A percentile compares a stretch with the other conserved stretches of the same genome.
These are phyloP conservation scores for Mamestra brassicae DNA, from an alignment of 2,888 invertebrate species.

Conservation along the genomic window DNA sequence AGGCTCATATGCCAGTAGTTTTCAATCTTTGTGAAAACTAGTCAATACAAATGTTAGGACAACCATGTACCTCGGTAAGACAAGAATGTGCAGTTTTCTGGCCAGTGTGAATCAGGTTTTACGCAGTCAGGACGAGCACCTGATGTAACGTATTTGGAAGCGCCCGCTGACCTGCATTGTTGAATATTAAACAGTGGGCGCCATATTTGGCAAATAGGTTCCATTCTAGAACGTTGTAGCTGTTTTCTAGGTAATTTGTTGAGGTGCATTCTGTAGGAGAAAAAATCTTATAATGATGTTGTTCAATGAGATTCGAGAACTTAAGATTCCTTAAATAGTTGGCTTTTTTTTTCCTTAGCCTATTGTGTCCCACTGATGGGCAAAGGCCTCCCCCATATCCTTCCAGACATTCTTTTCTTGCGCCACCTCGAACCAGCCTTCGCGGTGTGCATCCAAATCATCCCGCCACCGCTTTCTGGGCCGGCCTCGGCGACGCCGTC, in stretches of 20 bases:
- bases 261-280: not conserved
- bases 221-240: constrained; percentile 38
- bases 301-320: not conserved
- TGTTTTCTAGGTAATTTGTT: constrained; percentile 39
- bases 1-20: not conserved
- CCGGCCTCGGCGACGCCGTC: too few relatives aligned
- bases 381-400: too few relatives aligned
- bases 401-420: too few relatives aligned
- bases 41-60: not conserved
- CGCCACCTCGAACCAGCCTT: too few relatives aligned
- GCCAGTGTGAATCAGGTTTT: constrained; percentile 41
- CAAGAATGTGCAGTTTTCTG: constrained; percentile 12
- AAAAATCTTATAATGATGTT: constrained; percentile 15
- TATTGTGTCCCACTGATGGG: too few relatives aligned
- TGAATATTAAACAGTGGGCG: constrained; percentile 51
- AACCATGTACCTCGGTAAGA: not conserved
- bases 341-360: too few relatives aligned
- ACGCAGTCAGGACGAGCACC: constrained; percentile 38
- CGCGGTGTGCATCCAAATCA: too few relatives aligned
- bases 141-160: constrained; percentile 44
- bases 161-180: constrained; percentile 53
- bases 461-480: too few relatives aligned
- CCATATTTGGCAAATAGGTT: constrained; percentile 43
- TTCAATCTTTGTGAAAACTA: not conserved
- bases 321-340: not conserved